Base-by-base conservation (phyloP, 2,888 invertebrate genomes). In the Dastarcus helophoroides region DNA sequence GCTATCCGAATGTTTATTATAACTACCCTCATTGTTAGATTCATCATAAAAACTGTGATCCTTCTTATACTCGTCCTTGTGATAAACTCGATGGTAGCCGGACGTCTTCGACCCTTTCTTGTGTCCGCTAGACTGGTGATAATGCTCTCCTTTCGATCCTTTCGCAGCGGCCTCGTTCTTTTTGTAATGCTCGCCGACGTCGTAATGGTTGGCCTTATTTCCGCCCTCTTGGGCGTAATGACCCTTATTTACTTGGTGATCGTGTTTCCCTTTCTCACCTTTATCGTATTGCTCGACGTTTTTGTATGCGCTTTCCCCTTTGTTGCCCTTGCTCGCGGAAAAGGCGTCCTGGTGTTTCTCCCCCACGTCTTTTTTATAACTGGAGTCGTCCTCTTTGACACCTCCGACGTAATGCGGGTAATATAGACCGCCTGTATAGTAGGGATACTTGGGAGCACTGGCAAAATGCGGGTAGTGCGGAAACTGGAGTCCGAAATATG, bases 41-140 rank as follows among this genome's bases (percentile, higher is more conserved):
- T 77, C 76, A 47, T 81, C 81, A 53, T 80, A 81, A 61, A 80
- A 81, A 45, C 74, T 73, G 43, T 79, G 79, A 48, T 79, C 76
- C 50, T 80, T 80, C 56, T 80, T 79, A 65, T 71, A 81, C 55
- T 82, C 82, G 50, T 82, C 77, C 63, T 80, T 81, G 58, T 73
- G 70, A 58, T 75, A 79, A 2, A 78, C 73, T 47, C 47, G 29
- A 56, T 79, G 79, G 62, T 71, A 80, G 10, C 81, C 80, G 4
- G 71, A 74, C 12, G 77, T 68, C 29, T 76, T 76, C 37, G 76
- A 73, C 1, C 79, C 79, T 51, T 79, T 79, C 56, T 75, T 75
- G 56, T 68, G 71, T 3, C 48, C 44, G 31, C 70, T 67, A 40
- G 69, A 67, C 43, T 72, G 65, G 2, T 69, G 69, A 43, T 69